Conservation (phyloP, 1,140 invertebrate species). For the Pogonognathellus flavescens region DNA sequence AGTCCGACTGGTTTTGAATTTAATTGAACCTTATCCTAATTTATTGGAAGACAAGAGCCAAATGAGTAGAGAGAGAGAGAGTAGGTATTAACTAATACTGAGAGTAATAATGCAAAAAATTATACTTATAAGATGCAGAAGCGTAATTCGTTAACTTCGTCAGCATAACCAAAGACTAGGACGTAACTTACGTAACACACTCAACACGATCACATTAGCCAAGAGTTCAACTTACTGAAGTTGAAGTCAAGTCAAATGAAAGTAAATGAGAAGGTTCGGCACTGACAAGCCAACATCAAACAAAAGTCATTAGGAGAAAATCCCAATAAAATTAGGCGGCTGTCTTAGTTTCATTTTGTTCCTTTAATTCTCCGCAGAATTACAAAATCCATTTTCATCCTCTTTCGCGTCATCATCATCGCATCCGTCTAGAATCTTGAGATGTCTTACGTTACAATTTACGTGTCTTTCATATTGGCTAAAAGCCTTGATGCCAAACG, state of each 20-base stretch:
- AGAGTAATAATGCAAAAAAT: no score
- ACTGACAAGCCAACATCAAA: constrained; percentile 44
- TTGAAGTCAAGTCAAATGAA: constrained; percentile 37
- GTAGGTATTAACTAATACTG: not conserved
- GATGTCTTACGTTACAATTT: not conserved
- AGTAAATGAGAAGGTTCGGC: constrained; percentile 40
- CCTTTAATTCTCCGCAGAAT: constrained; percentile 44
- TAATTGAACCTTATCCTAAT: not conserved
- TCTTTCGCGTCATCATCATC: constrained; percentile 37
- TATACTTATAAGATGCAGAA: not conserved
- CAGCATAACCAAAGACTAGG: not conserved
- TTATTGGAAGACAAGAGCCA: not conserved
- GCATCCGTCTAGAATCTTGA: constrained; percentile 7
- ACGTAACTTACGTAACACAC: not conserved
- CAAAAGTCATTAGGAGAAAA: constrained; percentile 48
- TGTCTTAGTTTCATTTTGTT: constrained; percentile 47
- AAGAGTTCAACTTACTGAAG: constrained; percentile 17
- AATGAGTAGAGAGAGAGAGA: no score
- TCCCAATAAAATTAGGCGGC: constrained; percentile 46
- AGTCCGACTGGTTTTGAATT: constrained; percentile 23
- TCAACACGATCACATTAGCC: no score
- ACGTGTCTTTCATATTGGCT: not conserved
- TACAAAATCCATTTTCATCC: constrained; percentile 38
- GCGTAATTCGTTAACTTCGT: constrained; percentile 7
- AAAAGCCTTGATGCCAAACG: constrained; percentile 13